Evolutionary conservation across 2,888 invertebrate genomes (phyloP).

Genomic region (Thalpophila matura): DNA sequence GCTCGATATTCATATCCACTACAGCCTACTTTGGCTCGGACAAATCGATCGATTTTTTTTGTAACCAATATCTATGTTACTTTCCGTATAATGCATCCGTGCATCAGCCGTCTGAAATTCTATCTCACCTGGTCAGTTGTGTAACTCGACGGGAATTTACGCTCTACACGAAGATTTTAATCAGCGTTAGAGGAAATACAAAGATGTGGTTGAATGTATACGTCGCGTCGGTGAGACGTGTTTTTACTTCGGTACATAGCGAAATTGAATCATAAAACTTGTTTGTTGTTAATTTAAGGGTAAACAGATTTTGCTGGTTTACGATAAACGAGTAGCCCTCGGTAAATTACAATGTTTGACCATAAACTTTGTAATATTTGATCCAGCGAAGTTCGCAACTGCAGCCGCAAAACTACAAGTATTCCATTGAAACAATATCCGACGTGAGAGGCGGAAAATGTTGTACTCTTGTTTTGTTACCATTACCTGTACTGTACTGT

Average conservation of each 20-base stretch:
- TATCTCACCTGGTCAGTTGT: constrained; percentile 48
- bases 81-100: constrained; percentile 57
- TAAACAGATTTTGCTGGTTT: constrained; percentile 26
- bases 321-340: constrained; percentile 10
- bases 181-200: constrained; percentile 34
- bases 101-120: constrained; percentile 57
- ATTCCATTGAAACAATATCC: constrained; percentile 35
- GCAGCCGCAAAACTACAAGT: constrained; percentile 18
- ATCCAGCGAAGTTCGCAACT: constrained; percentile 14
- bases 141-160: constrained; percentile 44
- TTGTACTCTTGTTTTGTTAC: constrained; percentile 9
- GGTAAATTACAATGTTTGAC: constrained; percentile 31
- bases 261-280: constrained; percentile 53
- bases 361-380: constrained; percentile 34
- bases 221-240: constrained; percentile 6
- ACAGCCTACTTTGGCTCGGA: constrained; percentile 69
- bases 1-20: constrained; percentile 53
- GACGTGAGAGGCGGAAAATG: constrained; percentile 5
- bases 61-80: constrained; percentile 62
- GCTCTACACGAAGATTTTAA: constrained; percentile 27
- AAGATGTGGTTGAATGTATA: constrained; percentile 24
- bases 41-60: constrained; percentile 54
- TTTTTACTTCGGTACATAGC: constrained; percentile 23
- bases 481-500: not conserved
- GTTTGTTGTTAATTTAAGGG: constrained; percentile 44